Base-by-base conservation (phyloP, 2,113 vertebrate genomes). In the zebrafish (Danio rerio) region DNA sequence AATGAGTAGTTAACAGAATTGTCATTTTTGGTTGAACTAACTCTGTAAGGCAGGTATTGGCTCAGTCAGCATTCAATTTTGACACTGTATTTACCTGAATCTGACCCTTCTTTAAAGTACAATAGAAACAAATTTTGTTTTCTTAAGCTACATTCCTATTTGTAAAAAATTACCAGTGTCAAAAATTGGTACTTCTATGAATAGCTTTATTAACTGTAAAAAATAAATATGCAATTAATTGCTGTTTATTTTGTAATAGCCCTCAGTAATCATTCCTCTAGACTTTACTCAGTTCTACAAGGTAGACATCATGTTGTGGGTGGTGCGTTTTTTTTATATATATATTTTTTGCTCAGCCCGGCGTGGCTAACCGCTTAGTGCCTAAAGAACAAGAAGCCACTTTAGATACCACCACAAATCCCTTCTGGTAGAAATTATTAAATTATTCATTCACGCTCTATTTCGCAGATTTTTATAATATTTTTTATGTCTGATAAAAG, bases 381-480 rank as follows among this genome's bases (percentile, higher is more conserved):
- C 47, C 55, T 62, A 31, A n/a, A 62, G 52, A 61, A 43, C 45
- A 80, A 53, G 7, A 3, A 42, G 20, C 15, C 20, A 55, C 56
- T 68, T 80, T 53, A 21, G 9, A 72, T 50, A 18, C 80, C 68
- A 21, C 65, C 31, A 31, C 40, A 49, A 53, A 63, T 76, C 40
- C 40, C 70, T 74, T 68, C 50, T 21, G 50, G 58, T 6, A 75
- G 13, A 18, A 21, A 49, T 43, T 16, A 9, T 62, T 77, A 20
- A 20, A 52, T 84, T 58, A 79, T 74, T 50, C 2, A 82, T 50
- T 40, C 15, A 15, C 2, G 5, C 53, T 65, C 65, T 18, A 9
- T 18, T 45, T 50, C 78, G 75, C 47, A 63, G 31, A 31, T 31
- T 31, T 31, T 31, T 31, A n/a, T n/a, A 2, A 31, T 31, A 31